Base-by-base conservation (phyloP, 2,797 vertebrate genomes). In the Helicolenus hilgendorfi region DNA sequence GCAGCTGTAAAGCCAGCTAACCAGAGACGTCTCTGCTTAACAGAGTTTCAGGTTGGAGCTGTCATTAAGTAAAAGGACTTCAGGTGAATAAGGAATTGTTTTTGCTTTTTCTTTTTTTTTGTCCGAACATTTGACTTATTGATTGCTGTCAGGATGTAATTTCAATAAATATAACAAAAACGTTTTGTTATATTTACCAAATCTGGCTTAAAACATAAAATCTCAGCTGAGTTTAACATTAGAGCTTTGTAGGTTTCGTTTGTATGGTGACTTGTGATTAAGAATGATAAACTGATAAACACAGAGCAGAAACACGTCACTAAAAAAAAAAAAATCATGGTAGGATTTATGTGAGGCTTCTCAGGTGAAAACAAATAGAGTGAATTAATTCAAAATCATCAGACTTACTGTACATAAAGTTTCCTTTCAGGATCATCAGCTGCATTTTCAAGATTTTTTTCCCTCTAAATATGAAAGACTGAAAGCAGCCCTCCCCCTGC, bases 401-500 rank as follows among this genome's bases (percentile, higher is more conserved):
- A 20, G 5, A 82, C 38, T 35, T 33, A 41, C 38, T 41, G 38
- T 49, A n/a, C 49, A 55, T 2, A 3, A 62, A 76, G 41, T 29
- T 63, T 9, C n/a, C 15, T 31, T 36, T 64, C 9, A 69, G 41
- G 56, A 20, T 38, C 5, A 3, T 26, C 1, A 58, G 63, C 33
- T 63, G n/a, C n/a, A 18, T 58, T 41, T 78, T 55, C 18, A 15
- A 53, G 7, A 49, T 1, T 8, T 8, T n/a, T 63, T 7, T 41
- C 0, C 27, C 53, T 62, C 2, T 0, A 27, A 33, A 64, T 67
- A 15, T 36, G 22, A 72, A 26, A 31, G 11, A 9, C 1, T 55
- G 24, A 49, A 24, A 81, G 41, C 8, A 71, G 78, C 2, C 3
- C 70, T 64, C 91, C 92, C 85, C 69, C 94, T 94, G 87, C 86